Percentiles rank a stretch among this genome's conserved stretches.
phyloP scores from a whole-genome alignment of 2,797 vertebrate species.

The Podargus strigoides region DNA sequence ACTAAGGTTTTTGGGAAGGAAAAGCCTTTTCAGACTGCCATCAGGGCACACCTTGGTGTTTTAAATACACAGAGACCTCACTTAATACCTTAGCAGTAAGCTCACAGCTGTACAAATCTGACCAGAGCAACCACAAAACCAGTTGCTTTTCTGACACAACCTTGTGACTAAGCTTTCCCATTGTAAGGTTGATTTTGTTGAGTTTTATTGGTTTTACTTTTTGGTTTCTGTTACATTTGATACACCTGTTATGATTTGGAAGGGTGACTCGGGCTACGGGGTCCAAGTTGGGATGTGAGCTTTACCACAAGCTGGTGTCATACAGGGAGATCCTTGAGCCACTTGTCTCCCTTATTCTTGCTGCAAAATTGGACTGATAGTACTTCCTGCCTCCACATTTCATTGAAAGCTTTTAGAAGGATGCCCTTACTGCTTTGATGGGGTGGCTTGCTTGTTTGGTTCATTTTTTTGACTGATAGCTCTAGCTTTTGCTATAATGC shows the following conservation, averaged over 20 bases:
- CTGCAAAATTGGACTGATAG: not conserved
- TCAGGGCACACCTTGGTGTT: not conserved
- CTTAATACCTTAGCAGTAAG: not conserved
- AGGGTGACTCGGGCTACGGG: not conserved
- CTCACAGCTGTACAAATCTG: not conserved
- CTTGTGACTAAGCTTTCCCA: not conserved
- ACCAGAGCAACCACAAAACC: not conserved
- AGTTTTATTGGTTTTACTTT: not conserved
- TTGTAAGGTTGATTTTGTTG: not conserved
- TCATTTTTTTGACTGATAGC: not conserved
- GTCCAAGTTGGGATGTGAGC: not conserved
- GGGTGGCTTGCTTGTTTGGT: not conserved
- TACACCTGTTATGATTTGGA: not conserved
- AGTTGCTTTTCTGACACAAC: not conserved
- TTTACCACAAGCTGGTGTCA: not conserved
- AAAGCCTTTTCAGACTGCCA: not conserved
- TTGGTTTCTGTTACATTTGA: not conserved
- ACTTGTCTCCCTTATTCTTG: not conserved
- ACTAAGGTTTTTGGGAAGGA: not conserved
- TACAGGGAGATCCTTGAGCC: not conserved
- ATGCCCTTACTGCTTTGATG: not conserved
- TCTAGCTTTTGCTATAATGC: not conserved
- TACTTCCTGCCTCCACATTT: not conserved
- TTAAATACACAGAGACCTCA: not conserved
- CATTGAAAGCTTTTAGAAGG: not conserved